Base-by-base conservation (phyloP, 2,888 invertebrate genomes). In the Hypomecis atomaria region DNA sequence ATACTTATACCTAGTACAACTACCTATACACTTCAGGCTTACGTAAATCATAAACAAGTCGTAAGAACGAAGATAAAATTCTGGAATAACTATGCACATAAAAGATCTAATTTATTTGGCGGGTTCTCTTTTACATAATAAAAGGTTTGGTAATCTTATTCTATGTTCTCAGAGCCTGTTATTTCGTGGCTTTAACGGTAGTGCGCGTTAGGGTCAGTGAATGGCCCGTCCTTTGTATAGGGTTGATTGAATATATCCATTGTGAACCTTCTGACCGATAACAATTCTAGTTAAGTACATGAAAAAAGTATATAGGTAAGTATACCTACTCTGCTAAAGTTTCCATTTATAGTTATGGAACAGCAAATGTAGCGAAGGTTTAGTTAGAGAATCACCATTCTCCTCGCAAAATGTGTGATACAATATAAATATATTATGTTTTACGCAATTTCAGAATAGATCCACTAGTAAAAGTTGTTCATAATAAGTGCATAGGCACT, bases 201-300 rank as follows among this genome's bases (percentile, higher is more conserved):
- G 49, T 33, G 10, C 40, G 10, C 40, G 23, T n/a, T 23, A 7
- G 2, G 33, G 40, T 52, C 10, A 52, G 40, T 52, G 40, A 52
- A 52, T 52, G 13, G 23, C 40, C 52, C 33, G 11, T 49, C 38
- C 45, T 59, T 59, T 59, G 52, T 53, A 23, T 33, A 23, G 45
- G 38, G 33, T 40, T 45, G 33, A 59, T 59, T 48, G 42, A 47
- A 54, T 47, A 40, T 9, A 53, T 23, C 48, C n/a, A 23, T 54
- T 54, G 60, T 48, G 53, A 34, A 50, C 43, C n/a, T 11, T 34
- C 11, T 11, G 6, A 37, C 33, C 40, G 40, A 52, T 50, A 50
- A 50, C 52, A 52, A 52, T 52, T 13, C 38, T 4, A 52, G 38
- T 6, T 11, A 49, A 49, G 37, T 49, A 49, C 37, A 36, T 7